These are phyloP conservation scores for Aporophyla nigra DNA, from an alignment of 2,888 invertebrate species.

Conservation along the genomic window DNA sequence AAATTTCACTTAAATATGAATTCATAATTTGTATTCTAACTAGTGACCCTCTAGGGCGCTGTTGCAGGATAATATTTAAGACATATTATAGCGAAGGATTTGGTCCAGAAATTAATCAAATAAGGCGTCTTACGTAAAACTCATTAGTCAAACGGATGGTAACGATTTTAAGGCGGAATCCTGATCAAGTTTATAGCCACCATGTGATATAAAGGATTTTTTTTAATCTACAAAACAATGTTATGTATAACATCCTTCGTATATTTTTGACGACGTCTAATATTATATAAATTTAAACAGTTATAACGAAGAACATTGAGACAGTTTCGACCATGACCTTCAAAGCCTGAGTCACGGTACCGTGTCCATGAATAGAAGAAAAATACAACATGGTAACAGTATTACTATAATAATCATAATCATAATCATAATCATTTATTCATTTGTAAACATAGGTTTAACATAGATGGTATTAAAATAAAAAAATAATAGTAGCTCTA, in stretches of 20 bases:
- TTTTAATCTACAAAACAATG: conserved; percentile 5
- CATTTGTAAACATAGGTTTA: too few relatives aligned
- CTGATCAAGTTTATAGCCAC: background rate
- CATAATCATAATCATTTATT: too few relatives aligned
- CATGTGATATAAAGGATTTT: background rate
- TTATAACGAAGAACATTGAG: conserved; percentile 21
- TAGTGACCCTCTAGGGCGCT: conserved; percentile 6
- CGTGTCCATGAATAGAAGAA: conserved; percentile 16
- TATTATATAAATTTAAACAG: conserved; percentile 6
- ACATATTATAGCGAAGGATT: background rate
- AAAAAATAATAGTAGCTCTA: too few relatives aligned
- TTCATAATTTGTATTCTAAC: conserved; percentile 30
- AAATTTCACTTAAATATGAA: conserved; percentile 29
- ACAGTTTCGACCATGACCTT: conserved; percentile 41
- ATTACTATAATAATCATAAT: too few relatives aligned
- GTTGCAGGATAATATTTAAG: conserved; percentile 17
- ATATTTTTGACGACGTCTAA: conserved; percentile 5
- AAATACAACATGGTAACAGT: conserved; percentile 29
- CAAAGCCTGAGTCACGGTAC: conserved; percentile 43
- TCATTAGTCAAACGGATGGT: background rate
- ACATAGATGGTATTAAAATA: too few relatives aligned
- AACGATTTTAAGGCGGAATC: background rate
- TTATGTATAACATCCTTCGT: background rate
- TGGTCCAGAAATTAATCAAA: conserved; percentile 1
- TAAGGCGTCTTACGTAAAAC: background rate